Evolutionary conservation across 2,888 invertebrate genomes (phyloP).

Genomic region (Escarpia spicata): DNA sequence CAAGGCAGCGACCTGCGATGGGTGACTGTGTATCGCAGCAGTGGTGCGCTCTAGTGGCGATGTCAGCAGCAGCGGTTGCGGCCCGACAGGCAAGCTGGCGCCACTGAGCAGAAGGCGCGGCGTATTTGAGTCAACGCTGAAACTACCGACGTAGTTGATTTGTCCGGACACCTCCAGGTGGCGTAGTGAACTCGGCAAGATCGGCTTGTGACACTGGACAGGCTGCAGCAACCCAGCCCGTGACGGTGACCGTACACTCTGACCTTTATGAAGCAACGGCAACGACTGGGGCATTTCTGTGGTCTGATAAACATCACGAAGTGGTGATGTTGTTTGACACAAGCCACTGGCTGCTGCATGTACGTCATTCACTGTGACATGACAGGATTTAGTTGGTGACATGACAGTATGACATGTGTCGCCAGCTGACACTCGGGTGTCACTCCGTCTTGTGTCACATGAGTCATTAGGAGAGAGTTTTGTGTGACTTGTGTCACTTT

Average conservation of each 20-base stretch:
- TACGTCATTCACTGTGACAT: not conserved
- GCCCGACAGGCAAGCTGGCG: not conserved
- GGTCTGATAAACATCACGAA: not conserved
- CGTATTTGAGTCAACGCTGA: not conserved
- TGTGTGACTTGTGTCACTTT: not conserved
- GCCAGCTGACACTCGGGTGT: not conserved
- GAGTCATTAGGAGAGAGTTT: not conserved
- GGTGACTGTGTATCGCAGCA: not conserved
- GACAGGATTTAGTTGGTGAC: not conserved
- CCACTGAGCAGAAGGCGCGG: not conserved
- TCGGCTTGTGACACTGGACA: constrained; percentile 7
- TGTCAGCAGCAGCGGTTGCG: not conserved
- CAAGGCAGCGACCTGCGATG: not conserved
- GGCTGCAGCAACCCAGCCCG: not conserved
- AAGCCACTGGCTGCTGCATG: not conserved
- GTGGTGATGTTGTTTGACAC: not conserved
- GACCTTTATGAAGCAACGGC: not conserved
- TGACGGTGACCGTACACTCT: not conserved
- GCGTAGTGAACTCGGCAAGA: not conserved
- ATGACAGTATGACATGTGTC: not conserved
- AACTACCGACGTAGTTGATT: constrained; percentile 6
- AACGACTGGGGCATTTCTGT: not conserved
- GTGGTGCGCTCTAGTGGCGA: not conserved
- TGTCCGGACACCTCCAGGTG: not conserved
- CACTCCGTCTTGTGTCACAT: not conserved